Evolutionary conservation across 2,113 vertebrate genomes (phyloP).

Genomic region (Platycercus adscitus): DNA sequence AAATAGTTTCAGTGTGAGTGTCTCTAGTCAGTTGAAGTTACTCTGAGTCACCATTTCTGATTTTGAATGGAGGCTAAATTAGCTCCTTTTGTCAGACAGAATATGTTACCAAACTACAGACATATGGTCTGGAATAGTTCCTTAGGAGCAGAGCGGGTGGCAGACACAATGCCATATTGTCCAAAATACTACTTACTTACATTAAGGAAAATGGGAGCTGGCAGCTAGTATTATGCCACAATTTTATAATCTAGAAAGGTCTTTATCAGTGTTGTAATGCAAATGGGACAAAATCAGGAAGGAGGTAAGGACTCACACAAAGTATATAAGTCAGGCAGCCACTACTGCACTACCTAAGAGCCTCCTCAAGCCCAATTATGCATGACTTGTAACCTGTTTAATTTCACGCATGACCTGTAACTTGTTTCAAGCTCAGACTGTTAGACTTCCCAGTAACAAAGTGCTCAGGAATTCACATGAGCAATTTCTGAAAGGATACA

Average conservation of each 20-base stretch:
- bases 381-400: not conserved
- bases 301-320: not conserved
- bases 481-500: not conserved
- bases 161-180: not conserved
- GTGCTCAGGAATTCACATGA: not conserved
- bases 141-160: not conserved
- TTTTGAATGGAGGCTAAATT: not conserved
- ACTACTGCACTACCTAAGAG: not conserved
- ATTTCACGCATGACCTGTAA: not conserved
- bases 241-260: not conserved
- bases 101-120: not conserved
- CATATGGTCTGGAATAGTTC: not conserved
- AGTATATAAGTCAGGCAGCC: not conserved
- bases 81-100: not conserved
- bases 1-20: not conserved
- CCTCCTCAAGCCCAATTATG: not conserved
- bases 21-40: not conserved
- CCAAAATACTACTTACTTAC: not conserved
- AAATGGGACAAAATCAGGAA: not conserved
- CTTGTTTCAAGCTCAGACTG: not conserved
- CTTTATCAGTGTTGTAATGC: not conserved
- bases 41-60: not conserved
- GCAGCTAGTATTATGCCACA: not conserved
- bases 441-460: not conserved
- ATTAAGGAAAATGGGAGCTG: not conserved